Evolutionary conservation across 1,140 invertebrate genomes (phyloP).

Genomic region (Drosophila yakuba): DNA sequence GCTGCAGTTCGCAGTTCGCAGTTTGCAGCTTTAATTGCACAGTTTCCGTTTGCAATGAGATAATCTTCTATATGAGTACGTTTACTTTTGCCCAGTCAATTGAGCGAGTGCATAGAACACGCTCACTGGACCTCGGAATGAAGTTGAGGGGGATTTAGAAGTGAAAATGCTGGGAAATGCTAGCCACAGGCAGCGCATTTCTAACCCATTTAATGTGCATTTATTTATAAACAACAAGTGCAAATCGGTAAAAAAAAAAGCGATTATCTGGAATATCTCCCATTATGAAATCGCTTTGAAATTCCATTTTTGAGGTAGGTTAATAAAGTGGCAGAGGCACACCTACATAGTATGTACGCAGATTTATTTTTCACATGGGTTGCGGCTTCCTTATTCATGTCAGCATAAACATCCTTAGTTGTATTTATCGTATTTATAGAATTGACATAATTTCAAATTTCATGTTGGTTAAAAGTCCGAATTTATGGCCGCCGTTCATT

Average conservation of each 20-base stretch:
- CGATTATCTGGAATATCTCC: constrained; percentile 40
- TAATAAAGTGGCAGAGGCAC: constrained; percentile 10
- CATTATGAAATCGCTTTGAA: constrained; percentile 15
- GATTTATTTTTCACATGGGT: constrained; percentile 21
- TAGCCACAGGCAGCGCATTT: constrained; percentile 15
- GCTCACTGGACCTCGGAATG: constrained; percentile 34
- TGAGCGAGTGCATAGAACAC: constrained; percentile 53
- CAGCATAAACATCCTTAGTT: constrained; percentile 71
- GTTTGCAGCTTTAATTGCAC: constrained; percentile 67
- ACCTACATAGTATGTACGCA: neutral
- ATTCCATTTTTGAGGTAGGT: constrained; percentile 15
- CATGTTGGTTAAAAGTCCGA: constrained; percentile 58
- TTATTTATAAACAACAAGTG: constrained; percentile 32
- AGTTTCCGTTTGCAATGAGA: constrained; percentile 78
- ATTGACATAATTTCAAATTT: constrained; percentile 79
- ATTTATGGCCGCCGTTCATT: constrained; percentile 64
- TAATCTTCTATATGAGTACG: constrained; percentile 58
- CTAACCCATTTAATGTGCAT: constrained; percentile 42
- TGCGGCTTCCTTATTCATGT: constrained; percentile 39
- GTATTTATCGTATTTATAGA: constrained; percentile 64
- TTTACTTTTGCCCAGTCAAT: constrained; percentile 39
- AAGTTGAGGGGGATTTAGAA: neutral
- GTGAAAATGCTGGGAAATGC: neutral
- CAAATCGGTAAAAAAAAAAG: constrained; percentile 23
- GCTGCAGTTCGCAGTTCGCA: constrained; percentile 6